phyloP scores from a whole-genome alignment of 2,113 vertebrate genomes.

The Indicator maculatus region DNA sequence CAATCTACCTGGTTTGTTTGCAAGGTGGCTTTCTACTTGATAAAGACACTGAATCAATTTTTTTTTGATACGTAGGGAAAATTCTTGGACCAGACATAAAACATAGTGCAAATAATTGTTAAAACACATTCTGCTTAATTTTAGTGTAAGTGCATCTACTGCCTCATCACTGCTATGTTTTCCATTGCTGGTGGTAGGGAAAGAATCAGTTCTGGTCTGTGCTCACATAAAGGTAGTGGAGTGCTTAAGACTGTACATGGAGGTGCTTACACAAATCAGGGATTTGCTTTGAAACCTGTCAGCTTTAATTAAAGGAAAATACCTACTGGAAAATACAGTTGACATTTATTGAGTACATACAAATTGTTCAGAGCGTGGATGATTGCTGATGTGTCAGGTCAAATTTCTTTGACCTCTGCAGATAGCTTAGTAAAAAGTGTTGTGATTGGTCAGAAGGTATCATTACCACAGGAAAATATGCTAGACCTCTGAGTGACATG shows the following conservation, averaged over 20 bases:
- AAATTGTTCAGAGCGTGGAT: background rate
- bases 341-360: background rate
- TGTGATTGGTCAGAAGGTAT: background rate
- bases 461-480: background rate
- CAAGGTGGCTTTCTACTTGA: background rate
- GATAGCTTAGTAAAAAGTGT: background rate
- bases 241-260: background rate
- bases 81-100: background rate
- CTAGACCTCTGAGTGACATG: background rate
- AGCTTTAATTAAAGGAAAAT: background rate
- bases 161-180: background rate
- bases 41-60: slow-evolving; percentile 13
- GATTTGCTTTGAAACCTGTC: background rate
- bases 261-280: background rate
- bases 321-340: background rate
- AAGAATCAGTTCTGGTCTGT: background rate
- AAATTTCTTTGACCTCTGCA: background rate
- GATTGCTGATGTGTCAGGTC: background rate
- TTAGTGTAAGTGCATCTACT: background rate
- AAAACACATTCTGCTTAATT: background rate
- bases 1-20: background rate
- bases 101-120: background rate
- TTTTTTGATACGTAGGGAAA: background rate
- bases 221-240: background rate
- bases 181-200: background rate